phyloP scores from a whole-genome alignment of 1,140 invertebrate species.

The Neodiprion fabricii region DNA sequence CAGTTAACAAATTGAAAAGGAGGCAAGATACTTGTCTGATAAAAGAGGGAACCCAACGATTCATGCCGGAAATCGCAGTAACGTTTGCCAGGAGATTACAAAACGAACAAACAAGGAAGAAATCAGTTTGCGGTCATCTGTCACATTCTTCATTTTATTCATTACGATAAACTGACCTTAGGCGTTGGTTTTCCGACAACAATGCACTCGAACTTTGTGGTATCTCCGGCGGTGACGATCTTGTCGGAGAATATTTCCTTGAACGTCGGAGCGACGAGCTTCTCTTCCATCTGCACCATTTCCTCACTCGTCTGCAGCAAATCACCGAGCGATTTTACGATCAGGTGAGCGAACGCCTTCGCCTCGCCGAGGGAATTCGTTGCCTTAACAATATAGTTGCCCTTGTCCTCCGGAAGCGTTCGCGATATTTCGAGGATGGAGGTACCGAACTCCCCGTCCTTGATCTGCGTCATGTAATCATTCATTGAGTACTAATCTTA shows the following conservation, averaged over 20 bases:
- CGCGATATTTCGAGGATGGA: conserved; percentile 67
- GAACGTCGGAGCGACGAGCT: conserved; percentile 68
- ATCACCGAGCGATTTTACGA: conserved; percentile 68
- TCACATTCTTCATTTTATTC: too few species aligned
- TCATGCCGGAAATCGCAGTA: too few species aligned
- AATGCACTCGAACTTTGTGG: conserved; percentile 75
- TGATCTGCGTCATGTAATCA: conserved; percentile 43
- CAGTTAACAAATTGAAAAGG: not conserved
- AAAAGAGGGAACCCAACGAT: too few species aligned
- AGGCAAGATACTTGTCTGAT: too few species aligned
- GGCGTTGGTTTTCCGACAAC: conserved; percentile 75
- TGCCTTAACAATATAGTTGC: conserved; percentile 80
- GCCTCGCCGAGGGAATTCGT: conserved; percentile 76
- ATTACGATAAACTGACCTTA: conserved; percentile 62
- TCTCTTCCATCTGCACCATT: conserved; percentile 64
- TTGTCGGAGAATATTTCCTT: conserved; percentile 70
- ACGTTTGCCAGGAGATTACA: too few species aligned
- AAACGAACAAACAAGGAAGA: too few species aligned
- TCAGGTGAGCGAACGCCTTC: conserved; percentile 80
- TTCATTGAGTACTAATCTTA: not conserved
- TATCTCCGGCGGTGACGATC: conserved; percentile 59
- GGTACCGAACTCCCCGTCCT: conserved; percentile 62
- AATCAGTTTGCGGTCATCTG: too few species aligned
- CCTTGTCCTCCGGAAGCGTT: conserved; percentile 70
- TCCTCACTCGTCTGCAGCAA: conserved; percentile 49